Percentiles rank a stretch among this genome's conserved stretches.
These are phyloP conservation scores for Tenodera sinensis DNA, from an alignment of 2,888 invertebrate genomes.

Conservation along the genomic window DNA sequence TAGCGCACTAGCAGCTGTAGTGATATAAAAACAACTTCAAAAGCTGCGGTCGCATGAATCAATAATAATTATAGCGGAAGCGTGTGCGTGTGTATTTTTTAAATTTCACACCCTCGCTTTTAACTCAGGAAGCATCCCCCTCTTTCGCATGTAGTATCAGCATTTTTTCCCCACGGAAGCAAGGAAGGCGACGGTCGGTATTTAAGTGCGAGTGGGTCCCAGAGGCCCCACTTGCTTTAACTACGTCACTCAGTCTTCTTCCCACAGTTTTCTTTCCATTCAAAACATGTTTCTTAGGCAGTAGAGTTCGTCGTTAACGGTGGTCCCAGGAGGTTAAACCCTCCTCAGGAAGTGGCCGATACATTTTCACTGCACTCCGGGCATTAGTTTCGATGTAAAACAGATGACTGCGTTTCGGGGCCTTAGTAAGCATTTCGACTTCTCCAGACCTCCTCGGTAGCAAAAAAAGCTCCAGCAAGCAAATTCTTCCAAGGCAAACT, in stretches of 20 bases:
- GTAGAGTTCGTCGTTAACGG: background rate
- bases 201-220: slow-evolving; percentile 20
- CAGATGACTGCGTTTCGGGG: background rate
- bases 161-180: slow-evolving; percentile 10
- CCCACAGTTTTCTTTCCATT: slow-evolving; percentile 3
- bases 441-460: background rate
- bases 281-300: slow-evolving; percentile 3
- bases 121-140: slow-evolving; percentile 15
- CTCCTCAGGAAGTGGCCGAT: slow-evolving; percentile 3
- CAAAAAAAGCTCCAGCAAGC: background rate
- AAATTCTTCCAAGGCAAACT: background rate
- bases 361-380: background rate
- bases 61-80: no score
- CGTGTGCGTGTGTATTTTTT: no score
- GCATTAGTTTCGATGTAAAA: background rate
- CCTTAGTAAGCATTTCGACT: background rate
- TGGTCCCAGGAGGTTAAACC: background rate
- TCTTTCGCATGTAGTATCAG: slow-evolving; percentile 22
- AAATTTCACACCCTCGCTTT: background rate
- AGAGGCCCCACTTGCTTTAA: slow-evolving; percentile 15
- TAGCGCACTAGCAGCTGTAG: no score
- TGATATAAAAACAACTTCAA: no score
- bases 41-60: no score
- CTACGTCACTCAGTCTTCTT: background rate
- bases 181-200: slow-evolving; percentile 7